phyloP scores from a whole-genome alignment of 1,140 invertebrate genomes.

The Stegodyphus dumicola region DNA sequence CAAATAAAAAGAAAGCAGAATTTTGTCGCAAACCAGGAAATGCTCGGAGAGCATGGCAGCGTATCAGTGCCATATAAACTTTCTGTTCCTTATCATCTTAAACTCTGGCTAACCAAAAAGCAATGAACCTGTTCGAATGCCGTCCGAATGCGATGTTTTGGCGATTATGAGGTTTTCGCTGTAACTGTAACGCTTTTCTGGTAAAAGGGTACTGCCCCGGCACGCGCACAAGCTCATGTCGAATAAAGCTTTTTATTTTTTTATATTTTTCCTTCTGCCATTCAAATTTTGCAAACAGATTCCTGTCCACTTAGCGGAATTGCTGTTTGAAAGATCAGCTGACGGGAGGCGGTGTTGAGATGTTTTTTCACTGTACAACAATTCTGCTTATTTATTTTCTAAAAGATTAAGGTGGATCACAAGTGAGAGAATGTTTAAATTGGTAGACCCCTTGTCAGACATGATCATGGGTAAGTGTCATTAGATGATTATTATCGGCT shows the following conservation, averaged over 20 bases:
- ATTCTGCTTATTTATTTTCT: too few relatives aligned
- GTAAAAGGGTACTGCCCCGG: slow-evolving; percentile 17
- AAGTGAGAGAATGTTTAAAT: too few relatives aligned
- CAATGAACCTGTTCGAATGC: slow-evolving; percentile 38
- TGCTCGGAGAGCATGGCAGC: slow-evolving; percentile 26
- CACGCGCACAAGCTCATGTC: not conserved
- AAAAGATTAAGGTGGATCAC: too few relatives aligned
- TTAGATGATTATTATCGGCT: too few relatives aligned
- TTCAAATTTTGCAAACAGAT: too few relatives aligned
- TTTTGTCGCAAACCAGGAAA: slow-evolving; percentile 47
- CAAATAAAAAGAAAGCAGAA: slow-evolving; percentile 5
- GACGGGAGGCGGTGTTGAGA: too few relatives aligned
- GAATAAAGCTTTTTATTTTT: not conserved
- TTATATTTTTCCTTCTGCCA: too few relatives aligned
- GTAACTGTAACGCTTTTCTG: slow-evolving; percentile 30
- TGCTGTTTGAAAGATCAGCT: too few relatives aligned
- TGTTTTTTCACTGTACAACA: too few relatives aligned
- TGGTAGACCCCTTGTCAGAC: too few relatives aligned
- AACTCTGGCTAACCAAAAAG: slow-evolving; percentile 37
- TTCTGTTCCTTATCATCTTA: slow-evolving; percentile 39
- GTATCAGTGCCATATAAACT: slow-evolving; percentile 31
- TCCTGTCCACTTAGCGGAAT: too few relatives aligned
- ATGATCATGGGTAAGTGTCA: too few relatives aligned
- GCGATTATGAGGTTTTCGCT: slow-evolving; percentile 18
- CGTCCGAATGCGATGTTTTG: slow-evolving; percentile 28